Base-by-base conservation (phyloP, 2,797 vertebrate genomes). In the Gymnocypris eckloni region DNA sequence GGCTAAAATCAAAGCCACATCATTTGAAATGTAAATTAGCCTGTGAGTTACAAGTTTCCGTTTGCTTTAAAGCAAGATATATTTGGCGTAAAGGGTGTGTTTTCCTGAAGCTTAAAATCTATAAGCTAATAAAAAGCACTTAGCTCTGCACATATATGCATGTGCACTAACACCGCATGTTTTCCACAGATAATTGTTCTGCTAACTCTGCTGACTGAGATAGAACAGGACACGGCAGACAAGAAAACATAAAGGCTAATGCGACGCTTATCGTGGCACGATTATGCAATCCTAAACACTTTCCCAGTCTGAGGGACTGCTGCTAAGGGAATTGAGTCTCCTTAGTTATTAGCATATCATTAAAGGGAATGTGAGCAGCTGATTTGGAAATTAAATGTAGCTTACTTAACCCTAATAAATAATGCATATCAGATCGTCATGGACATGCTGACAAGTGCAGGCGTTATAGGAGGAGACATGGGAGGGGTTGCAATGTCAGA, bases 381-480 rank as follows among this genome's bases (percentile, higher is more conserved):
- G 92, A 93, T 92, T 92, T 89, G 87, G 86, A 91, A 94, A 94
- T 93, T 93, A 93, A 92, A 92, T 92, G 90, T 91, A 92, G 91
- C 91, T 94, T 92, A 89, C 88, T 94, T 93, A 91, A 90, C 85
- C 83, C 39, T 79, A 87, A 92, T 94, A 91, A 92, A 94, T 94
- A 92, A 94, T 93, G 86, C 90, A 94, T 91, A 90, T 87, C 79
- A 84, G 87, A 85, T 89, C 77, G 33, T 61, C 64, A 73, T 64
- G 28, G 83, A 86, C 82, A 86, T 90, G 89, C 89, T 90, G 91
- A 91, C 87, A 86, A 79, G 85, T 33, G 69, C 88, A 76, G 81
- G 85, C 79, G 84, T 85, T 84, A 86, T 77, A 52, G 59, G 78
- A 72, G 75, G 86, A 70, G 84, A 70, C 41, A 28, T 43, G 48